Evolutionary conservation across 2,113 vertebrate species (phyloP), one percentile per base, ranked within the genome.

Genomic region (Sylvietta virens): DNA sequence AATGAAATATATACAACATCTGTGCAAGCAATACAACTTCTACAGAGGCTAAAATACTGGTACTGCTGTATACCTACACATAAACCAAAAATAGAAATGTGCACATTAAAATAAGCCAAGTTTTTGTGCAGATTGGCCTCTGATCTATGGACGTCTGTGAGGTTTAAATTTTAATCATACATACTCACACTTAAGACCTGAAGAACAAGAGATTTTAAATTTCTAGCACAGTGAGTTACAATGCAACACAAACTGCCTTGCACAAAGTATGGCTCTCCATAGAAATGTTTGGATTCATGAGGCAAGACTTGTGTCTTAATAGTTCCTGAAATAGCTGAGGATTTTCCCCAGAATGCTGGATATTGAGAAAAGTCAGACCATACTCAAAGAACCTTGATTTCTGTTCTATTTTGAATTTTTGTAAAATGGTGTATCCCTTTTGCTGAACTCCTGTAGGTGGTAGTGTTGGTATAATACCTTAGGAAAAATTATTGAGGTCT

Each of bases 361-460:
- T 61, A 27, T 37, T 77, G 26, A 87, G 27, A 12, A 85, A 81
- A 5, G 20, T 64, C 6, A 5, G n/a, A 48, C 7, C 5, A 60
- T 22, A 53, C 10, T 37, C 4, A 15, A 78, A 84, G 3, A 70
- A 16, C 10, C 12, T 45, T 40, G n/a, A 69, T 28, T 54, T 69
- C 54, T 47, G 10, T 50, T 85, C 17, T 26, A 23, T 67, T 92
- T 62, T 76, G 30, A 26, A 50, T 69, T 64, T 79, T 77, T 82
- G 28, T 37, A 13, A 62, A 50, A 33, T 33, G 19, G 11, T 73
- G 9, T 51, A 91, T 88, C 39, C 40, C 54, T 91, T 89, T 91
- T 77, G 13, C 33, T 85, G 73, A 83, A 86, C 40, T 94, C 93
- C 85, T 96, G 90, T 92, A 95, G 95, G 71, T 95, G 93, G 87